Evolutionary conservation across 92 coral and sea anemone genomes (phyloP).

Genomic region (Zoanthus solanderi): DNA sequence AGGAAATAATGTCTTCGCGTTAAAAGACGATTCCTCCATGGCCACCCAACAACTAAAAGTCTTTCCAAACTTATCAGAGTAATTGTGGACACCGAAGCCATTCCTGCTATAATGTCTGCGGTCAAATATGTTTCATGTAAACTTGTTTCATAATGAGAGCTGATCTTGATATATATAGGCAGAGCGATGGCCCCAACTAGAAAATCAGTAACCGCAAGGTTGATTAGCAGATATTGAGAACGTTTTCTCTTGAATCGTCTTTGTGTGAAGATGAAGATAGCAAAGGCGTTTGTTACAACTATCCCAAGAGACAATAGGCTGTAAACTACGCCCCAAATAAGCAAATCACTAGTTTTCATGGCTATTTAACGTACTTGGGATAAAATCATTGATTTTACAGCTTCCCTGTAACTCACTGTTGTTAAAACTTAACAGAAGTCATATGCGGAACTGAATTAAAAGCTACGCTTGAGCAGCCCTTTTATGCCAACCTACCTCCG

Average conservation of each 20-base stretch:
- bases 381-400: no score
- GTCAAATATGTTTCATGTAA: neutral
- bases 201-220: slow-evolving; percentile 2
- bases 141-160: neutral
- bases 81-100: neutral
- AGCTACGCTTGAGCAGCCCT: no score
- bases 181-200: neutral
- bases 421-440: no score
- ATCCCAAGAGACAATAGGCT: neutral
- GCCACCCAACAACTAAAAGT: slow-evolving; percentile 3
- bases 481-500: no score
- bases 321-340: neutral
- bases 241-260: neutral
- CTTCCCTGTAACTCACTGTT: no score
- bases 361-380: neutral
- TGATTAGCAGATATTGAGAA: neutral
- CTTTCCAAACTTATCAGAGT: neutral
- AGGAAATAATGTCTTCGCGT: neutral
- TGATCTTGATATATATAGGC: neutral
- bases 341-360: neutral
- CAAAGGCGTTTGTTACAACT: neutral
- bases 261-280: neutral
- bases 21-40: slow-evolving; percentile 1
- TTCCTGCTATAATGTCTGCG: neutral
- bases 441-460: no score